These are phyloP conservation scores for Drosophila atripex DNA, from an alignment of 2,888 invertebrate genomes.

Conservation along the genomic window DNA sequence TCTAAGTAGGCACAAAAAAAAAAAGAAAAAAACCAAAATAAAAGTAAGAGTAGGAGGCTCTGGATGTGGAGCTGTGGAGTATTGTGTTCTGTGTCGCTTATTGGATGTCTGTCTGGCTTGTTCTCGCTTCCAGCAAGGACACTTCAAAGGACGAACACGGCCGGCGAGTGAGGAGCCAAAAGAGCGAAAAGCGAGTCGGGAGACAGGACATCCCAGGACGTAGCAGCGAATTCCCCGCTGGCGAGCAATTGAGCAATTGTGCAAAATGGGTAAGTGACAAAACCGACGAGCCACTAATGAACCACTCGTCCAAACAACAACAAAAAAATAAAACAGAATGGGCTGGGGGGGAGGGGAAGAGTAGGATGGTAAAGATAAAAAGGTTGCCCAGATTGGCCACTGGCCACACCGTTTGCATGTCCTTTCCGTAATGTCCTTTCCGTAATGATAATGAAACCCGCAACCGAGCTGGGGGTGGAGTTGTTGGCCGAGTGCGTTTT, in stretches of 20 bases:
- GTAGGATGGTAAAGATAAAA: background rate
- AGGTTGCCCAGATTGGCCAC: background rate
- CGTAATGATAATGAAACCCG: background rate
- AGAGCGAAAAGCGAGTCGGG: background rate
- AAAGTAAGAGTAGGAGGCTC: background rate
- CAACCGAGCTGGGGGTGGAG: background rate
- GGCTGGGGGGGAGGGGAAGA: too few relatives aligned
- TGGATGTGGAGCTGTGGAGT: background rate
- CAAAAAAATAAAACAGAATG: background rate
- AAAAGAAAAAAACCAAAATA: too few relatives aligned
- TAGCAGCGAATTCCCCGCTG: conserved; percentile 54
- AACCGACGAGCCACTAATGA: conserved; percentile 7
- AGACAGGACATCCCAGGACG: background rate
- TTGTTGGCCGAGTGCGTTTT: too few relatives aligned
- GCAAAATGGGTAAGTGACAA: conserved; percentile 65
- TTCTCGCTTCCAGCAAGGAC: conserved; percentile 38
- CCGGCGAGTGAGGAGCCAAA: background rate
- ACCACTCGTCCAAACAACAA: conserved; percentile 11
- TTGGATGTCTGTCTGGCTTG: conserved; percentile 38
- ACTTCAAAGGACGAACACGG: conserved; percentile 1
- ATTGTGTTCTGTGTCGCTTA: conserved; percentile 4
- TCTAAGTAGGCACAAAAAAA: background rate
- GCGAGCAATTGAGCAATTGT: conserved; percentile 63
- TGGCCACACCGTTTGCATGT: background rate
- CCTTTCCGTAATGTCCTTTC: background rate